These are phyloP conservation scores for Eriosoma lanigerum DNA, from an alignment of 1,140 invertebrate species.

Conservation along the genomic window DNA sequence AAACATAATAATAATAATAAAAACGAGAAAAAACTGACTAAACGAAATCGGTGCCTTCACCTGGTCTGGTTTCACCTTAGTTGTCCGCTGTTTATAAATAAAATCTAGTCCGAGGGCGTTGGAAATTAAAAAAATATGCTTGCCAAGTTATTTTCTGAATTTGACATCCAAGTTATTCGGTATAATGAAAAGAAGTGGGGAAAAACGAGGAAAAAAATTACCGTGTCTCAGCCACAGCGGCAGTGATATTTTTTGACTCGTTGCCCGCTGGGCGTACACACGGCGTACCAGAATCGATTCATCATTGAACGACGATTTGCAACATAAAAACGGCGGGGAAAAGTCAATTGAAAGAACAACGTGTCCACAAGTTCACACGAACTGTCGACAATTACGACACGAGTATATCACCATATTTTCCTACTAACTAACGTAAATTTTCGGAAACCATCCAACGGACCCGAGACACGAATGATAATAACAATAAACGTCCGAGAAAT, in stretches of 20 bases:
- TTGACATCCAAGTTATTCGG: conserved; percentile 48
- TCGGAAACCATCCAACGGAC: too few species aligned
- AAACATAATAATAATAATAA: too few species aligned
- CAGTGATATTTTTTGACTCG: conserved; percentile 41
- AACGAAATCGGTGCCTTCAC: conserved; percentile 18
- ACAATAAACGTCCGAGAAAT: too few species aligned
- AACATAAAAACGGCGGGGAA: neutral
- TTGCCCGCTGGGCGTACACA: conserved; percentile 44
- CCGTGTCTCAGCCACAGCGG: conserved; percentile 14
- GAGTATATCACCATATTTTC: neutral
- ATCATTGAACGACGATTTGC: conserved; percentile 28
- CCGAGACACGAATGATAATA: too few species aligned
- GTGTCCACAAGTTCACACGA: neutral
- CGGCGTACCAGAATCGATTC: conserved; percentile 4
- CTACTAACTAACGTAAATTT: too few species aligned
- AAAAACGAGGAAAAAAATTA: conserved; percentile 31
- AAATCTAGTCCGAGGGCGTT: conserved; percentile 50
- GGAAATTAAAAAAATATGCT: conserved; percentile 48
- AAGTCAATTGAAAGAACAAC: conserved; percentile 27
- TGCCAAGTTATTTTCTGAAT: conserved; percentile 52
- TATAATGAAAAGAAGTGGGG: conserved; percentile 39
- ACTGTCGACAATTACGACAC: neutral
- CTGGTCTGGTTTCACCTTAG: conserved; percentile 51
- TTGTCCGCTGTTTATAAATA: conserved; percentile 48
- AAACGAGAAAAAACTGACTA: neutral